Evolutionary conservation across 2,888 invertebrate species (phyloP).

Genomic region (Molanna angustata): DNA sequence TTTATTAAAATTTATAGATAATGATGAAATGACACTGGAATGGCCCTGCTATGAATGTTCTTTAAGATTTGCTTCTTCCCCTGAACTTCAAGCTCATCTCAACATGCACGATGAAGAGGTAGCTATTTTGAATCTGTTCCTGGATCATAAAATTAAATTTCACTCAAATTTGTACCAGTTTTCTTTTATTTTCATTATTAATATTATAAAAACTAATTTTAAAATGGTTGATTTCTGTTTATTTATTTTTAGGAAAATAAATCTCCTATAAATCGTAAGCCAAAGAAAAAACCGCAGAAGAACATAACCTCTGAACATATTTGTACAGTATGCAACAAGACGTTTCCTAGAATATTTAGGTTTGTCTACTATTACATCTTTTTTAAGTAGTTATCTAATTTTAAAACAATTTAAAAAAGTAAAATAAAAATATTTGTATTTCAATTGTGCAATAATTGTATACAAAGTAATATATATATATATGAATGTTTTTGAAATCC

Average conservation of each 20-base stretch:
- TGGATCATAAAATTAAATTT: neutral
- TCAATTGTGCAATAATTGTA: too few relatives aligned
- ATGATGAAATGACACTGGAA: constrained; percentile 36
- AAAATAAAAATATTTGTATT: too few relatives aligned
- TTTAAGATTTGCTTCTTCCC: constrained; percentile 53
- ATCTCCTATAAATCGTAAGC: constrained; percentile 36
- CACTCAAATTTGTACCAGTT: constrained; percentile 22
- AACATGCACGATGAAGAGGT: constrained; percentile 47
- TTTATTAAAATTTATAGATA: constrained; percentile 9
- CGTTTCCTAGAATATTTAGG: constrained; percentile 28
- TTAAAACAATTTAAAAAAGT: too few relatives aligned
- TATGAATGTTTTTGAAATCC: too few relatives aligned
- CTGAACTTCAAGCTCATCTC: constrained; percentile 59
- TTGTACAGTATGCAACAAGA: constrained; percentile 23
- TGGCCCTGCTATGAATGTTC: constrained; percentile 67
- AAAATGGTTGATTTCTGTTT: neutral
- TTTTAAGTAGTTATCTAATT: too few relatives aligned
- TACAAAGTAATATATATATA: too few relatives aligned
- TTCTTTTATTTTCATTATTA: constrained; percentile 7
- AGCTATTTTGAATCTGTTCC: neutral
- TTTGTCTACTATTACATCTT: too few relatives aligned
- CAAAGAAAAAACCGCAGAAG: constrained; percentile 25
- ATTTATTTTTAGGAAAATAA: constrained; percentile 32
- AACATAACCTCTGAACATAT: constrained; percentile 10
- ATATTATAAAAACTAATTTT: neutral